Conservation (phyloP, 2,888 invertebrate species). For the Coelinius sp. region DNA sequence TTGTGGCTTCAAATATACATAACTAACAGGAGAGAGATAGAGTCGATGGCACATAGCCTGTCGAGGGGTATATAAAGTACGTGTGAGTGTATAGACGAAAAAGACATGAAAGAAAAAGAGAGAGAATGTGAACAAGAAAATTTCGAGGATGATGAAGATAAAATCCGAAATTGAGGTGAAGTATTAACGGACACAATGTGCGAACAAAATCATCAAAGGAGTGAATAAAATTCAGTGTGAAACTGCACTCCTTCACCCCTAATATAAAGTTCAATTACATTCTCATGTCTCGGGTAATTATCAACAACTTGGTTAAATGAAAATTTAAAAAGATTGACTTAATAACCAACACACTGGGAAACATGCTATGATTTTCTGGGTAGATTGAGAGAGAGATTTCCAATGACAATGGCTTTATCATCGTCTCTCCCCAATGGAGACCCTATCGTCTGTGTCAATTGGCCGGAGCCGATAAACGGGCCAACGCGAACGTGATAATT, state of each 20-base stretch:
- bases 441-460: slow-evolving; percentile 52
- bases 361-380: slow-evolving; percentile 32
- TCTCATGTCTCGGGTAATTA: not conserved
- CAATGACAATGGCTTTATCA: slow-evolving; percentile 41
- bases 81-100: slow-evolving; percentile 28
- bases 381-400: slow-evolving; percentile 21
- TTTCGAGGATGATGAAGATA: slow-evolving; percentile 4
- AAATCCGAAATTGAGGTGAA: slow-evolving; percentile 39
- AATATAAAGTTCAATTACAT: not conserved
- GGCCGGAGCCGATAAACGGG: slow-evolving; percentile 61
- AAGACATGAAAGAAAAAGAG: slow-evolving; percentile 26
- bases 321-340: not conserved
- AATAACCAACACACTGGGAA: not conserved
- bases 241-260: not conserved
- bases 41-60: slow-evolving; percentile 15
- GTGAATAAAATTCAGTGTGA: not conserved
- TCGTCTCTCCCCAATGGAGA: slow-evolving; percentile 33
- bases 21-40: slow-evolving; percentile 9
- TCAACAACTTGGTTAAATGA: not conserved
- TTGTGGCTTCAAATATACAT: slow-evolving; percentile 22
- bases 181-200: slow-evolving; percentile 56
- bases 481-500: slow-evolving; percentile 59
- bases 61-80: slow-evolving; percentile 7
- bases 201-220: slow-evolving; percentile 65
- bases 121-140: not conserved